Conservation (phyloP, 2,797 vertebrate species). For the Myotis planiceps region DNA sequence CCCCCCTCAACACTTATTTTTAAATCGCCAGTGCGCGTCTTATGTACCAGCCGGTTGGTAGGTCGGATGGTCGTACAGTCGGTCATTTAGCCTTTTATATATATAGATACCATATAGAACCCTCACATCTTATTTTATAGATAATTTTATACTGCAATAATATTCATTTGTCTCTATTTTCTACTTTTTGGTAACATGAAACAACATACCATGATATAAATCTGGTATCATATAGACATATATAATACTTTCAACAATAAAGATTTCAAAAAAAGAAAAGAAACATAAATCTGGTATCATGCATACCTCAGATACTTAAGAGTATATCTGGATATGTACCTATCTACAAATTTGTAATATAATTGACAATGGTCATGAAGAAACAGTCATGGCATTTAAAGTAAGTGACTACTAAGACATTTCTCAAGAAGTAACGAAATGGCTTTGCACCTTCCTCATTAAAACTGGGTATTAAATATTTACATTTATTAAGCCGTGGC, state of each 20-base stretch:
- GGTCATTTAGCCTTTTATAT: no score
- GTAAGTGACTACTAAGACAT: neutral
- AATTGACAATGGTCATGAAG: neutral
- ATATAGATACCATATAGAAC: neutral
- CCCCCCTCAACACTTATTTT: no score
- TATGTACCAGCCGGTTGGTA: no score
- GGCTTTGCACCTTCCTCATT: neutral
- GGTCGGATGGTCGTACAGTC: no score
- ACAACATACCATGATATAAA: neutral
- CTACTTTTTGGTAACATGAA: neutral
- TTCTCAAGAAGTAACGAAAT: constrained; percentile 15
- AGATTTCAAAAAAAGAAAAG: no score
- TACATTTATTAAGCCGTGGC: neutral
- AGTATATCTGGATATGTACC: neutral
- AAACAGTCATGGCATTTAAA: neutral
- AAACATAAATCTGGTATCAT: neutral
- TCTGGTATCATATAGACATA: neutral
- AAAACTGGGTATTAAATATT: neutral
- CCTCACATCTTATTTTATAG: constrained; percentile 4
- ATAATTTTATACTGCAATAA: neutral
- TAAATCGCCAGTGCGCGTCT: no score
- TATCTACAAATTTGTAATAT: neutral
- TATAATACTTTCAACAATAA: no score
- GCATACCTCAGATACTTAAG: neutral
- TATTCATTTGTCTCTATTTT: neutral